A percentile compares a stretch with the other conserved stretches of the same genome.
Evolutionary conservation across 2,888 invertebrate species (phyloP).

Genomic region (Orchesellides sinensis): DNA sequence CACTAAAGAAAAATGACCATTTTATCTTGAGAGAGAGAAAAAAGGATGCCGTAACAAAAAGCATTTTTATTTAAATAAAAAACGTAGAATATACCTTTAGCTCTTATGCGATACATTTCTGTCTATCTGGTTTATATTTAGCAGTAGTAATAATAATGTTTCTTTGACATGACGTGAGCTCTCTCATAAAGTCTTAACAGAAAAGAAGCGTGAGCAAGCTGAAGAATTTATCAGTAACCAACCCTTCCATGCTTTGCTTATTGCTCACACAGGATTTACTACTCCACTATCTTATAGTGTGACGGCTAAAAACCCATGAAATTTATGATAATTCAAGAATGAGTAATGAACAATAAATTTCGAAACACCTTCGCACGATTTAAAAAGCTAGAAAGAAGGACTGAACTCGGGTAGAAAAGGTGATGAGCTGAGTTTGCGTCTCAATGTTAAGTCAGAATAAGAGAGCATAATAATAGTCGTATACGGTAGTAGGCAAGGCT

Average conservation of each 20-base stretch:
- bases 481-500: slow-evolving; percentile 35
- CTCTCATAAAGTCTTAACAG: neutral
- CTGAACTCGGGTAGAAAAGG: neutral
- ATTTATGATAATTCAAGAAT: slow-evolving; percentile 66
- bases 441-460: neutral
- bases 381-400: neutral
- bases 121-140: slow-evolving; percentile 1
- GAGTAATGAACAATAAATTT: slow-evolving; percentile 67
- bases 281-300: slow-evolving; percentile 32
- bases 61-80: slow-evolving; percentile 23
- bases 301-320: slow-evolving; percentile 50
- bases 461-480: neutral
- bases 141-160: neutral
- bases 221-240: neutral
- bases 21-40: slow-evolving; percentile 13
- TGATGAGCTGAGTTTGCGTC: neutral
- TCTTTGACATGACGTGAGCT: neutral
- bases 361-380: slow-evolving; percentile 52
- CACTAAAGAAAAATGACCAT: slow-evolving; percentile 36
- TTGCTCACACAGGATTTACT: slow-evolving; percentile 21
- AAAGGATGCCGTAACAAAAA: slow-evolving; percentile 18
- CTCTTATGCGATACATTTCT: neutral
- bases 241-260: slow-evolving; percentile 11
- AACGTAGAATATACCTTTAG: neutral
- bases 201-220: neutral